Conservation (phyloP, 1,140 invertebrate species). For the Araneus ventricosus region DNA sequence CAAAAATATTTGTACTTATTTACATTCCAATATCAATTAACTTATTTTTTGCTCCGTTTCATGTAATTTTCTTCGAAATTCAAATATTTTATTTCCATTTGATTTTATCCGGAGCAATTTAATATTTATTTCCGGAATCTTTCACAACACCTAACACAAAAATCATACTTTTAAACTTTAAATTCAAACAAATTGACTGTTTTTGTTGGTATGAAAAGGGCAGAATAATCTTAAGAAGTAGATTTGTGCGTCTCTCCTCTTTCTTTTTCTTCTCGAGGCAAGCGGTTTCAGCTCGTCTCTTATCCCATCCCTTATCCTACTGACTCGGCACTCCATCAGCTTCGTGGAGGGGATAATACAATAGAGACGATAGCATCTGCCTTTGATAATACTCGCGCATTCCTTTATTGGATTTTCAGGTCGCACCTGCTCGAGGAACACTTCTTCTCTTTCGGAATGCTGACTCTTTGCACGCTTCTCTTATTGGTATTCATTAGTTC, state of each 20-base stretch:
- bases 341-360: background rate
- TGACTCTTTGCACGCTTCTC: background rate
- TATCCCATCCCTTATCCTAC: background rate
- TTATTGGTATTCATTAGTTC: background rate
- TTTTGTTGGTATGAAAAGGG: background rate
- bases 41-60: too few relatives aligned
- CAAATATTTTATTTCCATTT: too few relatives aligned
- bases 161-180: background rate
- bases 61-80: too few relatives aligned
- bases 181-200: background rate
- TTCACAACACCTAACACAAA: too few relatives aligned
- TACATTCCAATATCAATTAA: too few relatives aligned
- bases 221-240: background rate
- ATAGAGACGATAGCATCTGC: constrained; percentile 10
- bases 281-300: background rate
- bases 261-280: background rate
- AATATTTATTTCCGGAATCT: too few relatives aligned
- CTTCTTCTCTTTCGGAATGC: background rate
- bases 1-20: too few relatives aligned
- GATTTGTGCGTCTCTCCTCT: background rate
- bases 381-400: background rate
- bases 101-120: too few relatives aligned
- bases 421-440: background rate
- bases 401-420: constrained; percentile 29
- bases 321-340: background rate